A percentile compares a stretch with the other conserved stretches of the same genome.
These are phyloP conservation scores for Diplazon laetatorius DNA, from an alignment of 2,888 invertebrate genomes.

Conservation along the genomic window DNA sequence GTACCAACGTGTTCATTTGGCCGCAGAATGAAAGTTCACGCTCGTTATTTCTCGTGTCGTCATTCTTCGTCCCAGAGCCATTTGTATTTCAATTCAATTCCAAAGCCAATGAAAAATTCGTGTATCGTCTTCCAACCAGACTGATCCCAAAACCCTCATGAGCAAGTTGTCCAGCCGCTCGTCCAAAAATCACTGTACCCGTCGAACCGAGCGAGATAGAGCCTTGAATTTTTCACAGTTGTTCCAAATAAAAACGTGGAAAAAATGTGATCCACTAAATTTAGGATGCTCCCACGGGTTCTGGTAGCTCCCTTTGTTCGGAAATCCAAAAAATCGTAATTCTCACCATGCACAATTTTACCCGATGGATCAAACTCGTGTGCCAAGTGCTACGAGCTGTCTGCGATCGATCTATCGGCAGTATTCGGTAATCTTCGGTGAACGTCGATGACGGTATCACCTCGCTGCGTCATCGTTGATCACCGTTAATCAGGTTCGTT, in stretches of 20 bases:
- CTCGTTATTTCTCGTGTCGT: constrained; percentile 70
- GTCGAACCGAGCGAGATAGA: constrained; percentile 23
- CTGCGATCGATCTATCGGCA: constrained; percentile 29
- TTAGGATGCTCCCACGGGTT: constrained; percentile 2
- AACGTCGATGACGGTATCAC: constrained; percentile 6
- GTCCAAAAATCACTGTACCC: constrained; percentile 20
- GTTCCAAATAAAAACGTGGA: constrained; percentile 26
- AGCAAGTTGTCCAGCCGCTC: constrained; percentile 8
- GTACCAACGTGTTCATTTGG: constrained; percentile 81
- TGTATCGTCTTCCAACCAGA: background rate
- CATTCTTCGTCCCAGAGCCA: constrained; percentile 41
- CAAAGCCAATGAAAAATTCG: background rate
- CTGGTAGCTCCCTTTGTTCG: constrained; percentile 37
- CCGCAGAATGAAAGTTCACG: constrained; percentile 74
- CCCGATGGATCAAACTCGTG: constrained; percentile 27
- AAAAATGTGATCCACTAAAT: constrained; percentile 8
- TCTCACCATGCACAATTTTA: constrained; percentile 22
- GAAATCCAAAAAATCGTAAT: constrained; percentile 31
- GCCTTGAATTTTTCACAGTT: constrained; percentile 43
- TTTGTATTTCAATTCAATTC: constrained; percentile 1
- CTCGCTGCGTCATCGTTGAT: constrained; percentile 33
- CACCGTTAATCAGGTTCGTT: constrained; percentile 17
- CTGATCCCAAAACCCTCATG: constrained; percentile 22
- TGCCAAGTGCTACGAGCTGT: constrained; percentile 52
- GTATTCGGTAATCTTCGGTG: constrained; percentile 16